Percentiles rank a stretch among this genome's conserved stretches.
phyloP scores from a whole-genome alignment of 2,113 vertebrate species.

The Semnopithecus entellus region DNA sequence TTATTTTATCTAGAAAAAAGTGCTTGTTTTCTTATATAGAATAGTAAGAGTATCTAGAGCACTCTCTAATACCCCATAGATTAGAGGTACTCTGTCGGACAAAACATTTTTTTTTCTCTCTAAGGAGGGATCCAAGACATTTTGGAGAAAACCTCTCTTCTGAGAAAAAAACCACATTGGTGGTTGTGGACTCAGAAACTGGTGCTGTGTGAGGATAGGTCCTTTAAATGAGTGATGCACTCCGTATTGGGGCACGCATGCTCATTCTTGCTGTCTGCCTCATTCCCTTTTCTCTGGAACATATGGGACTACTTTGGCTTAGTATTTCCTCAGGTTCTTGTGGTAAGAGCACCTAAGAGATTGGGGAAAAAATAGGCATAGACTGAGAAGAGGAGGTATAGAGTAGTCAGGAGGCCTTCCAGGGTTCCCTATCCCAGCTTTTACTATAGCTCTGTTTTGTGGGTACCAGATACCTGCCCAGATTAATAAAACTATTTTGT shows the following conservation, averaged over 20 bases:
- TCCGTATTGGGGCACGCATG: background rate
- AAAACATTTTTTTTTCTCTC: background rate
- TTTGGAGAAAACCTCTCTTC: background rate
- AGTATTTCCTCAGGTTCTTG: background rate
- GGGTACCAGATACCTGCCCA: background rate
- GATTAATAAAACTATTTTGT: background rate
- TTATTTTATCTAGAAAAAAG: background rate
- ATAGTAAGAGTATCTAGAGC: background rate
- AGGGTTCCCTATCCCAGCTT: background rate
- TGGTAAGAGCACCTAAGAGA: background rate
- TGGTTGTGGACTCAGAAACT: background rate
- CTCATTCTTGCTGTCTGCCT: background rate
- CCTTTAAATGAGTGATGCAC: background rate
- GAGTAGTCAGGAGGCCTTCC: background rate
- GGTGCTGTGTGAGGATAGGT: background rate
- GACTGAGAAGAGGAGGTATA: accelerated
- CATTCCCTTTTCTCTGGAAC: background rate
- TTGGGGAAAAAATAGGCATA: background rate
- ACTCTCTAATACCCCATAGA: background rate
- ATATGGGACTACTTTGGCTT: background rate
- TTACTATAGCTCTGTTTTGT: background rate
- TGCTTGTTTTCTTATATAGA: background rate
- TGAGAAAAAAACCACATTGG: background rate
- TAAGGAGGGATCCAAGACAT: background rate
- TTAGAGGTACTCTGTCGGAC: background rate